A percentile compares a stretch with the other conserved stretches of the same genome.
Evolutionary conservation across 2,797 vertebrate species (phyloP).

Genomic region (Crax fasciolata): DNA sequence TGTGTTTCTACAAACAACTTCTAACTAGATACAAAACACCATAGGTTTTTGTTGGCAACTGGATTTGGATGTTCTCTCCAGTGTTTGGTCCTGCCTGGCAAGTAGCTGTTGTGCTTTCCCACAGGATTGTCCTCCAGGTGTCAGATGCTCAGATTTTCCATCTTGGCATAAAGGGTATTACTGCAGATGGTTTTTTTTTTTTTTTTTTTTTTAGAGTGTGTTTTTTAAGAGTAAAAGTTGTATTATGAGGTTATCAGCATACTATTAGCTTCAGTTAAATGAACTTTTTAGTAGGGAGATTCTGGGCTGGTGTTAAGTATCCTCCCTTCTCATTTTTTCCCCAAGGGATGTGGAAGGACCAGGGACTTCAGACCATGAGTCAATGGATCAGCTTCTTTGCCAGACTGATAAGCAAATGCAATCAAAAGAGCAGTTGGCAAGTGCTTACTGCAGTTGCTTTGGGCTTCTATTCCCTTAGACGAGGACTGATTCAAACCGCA

Average conservation of each 20-base stretch:
- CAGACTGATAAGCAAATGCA: neutral
- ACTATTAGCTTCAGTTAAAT: neutral
- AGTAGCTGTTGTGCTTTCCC: slow-evolving; percentile 25
- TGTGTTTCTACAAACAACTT: slow-evolving; percentile 8
- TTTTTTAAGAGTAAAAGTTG: neutral
- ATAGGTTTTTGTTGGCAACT: slow-evolving; percentile 28
- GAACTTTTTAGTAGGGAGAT: neutral
- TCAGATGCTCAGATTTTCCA: slow-evolving; percentile 56
- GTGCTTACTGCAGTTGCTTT: neutral
- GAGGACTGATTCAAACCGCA: neutral
- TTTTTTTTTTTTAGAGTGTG: neutral
- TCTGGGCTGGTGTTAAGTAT: neutral
- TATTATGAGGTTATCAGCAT: neutral
- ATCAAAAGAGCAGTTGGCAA: neutral
- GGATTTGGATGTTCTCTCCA: neutral
- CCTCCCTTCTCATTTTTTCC: neutral
- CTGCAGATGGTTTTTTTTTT: neutral
- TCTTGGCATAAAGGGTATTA: neutral
- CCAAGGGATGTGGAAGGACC: neutral
- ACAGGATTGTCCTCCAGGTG: slow-evolving; percentile 45
- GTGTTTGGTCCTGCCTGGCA: neutral
- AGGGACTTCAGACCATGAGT: neutral
- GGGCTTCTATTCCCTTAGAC: neutral
- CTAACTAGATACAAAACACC: neutral
- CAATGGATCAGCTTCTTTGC: neutral